Conservation (phyloP, 35 echinoderm and acorn worm species). For the Lytechinus variegatus region DNA sequence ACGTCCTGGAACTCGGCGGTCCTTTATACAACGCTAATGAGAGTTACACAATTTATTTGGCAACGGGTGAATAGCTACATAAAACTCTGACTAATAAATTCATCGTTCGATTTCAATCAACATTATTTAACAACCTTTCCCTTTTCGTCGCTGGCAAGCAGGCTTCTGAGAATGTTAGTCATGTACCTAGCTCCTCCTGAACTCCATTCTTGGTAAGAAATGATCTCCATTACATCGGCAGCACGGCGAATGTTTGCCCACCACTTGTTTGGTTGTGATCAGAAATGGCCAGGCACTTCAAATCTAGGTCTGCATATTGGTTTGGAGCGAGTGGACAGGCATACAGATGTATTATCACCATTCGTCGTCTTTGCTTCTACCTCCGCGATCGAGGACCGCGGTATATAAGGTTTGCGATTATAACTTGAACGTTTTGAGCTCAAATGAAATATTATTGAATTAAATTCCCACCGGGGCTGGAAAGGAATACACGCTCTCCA, state of each 20-base stretch:
- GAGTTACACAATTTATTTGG: too few species aligned
- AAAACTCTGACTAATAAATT: neutral
- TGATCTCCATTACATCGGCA: conserved; percentile 24
- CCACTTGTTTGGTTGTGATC: conserved; percentile 26
- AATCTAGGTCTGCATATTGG: conserved; percentile 36
- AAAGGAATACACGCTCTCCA: neutral
- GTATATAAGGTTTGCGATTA: neutral
- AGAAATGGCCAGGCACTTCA: conserved; percentile 28
- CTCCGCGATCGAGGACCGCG: neutral
- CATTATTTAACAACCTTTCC: neutral
- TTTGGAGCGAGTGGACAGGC: neutral
- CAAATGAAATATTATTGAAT: neutral
- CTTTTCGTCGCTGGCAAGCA: neutral
- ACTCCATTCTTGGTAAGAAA: neutral
- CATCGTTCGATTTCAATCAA: neutral
- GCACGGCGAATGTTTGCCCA: conserved; percentile 1
- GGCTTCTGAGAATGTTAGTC: neutral
- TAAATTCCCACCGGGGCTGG: neutral
- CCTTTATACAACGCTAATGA: too few species aligned
- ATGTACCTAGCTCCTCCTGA: neutral
- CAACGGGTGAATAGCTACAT: too few species aligned
- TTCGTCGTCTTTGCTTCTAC: neutral
- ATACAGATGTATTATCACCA: neutral
- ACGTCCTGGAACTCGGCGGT: too few species aligned
- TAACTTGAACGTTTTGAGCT: neutral